Evolutionary conservation across 2,797 vertebrate species (phyloP), one percentile per base, ranked within the genome.

Genomic region (Chromobotia macracanthus): DNA sequence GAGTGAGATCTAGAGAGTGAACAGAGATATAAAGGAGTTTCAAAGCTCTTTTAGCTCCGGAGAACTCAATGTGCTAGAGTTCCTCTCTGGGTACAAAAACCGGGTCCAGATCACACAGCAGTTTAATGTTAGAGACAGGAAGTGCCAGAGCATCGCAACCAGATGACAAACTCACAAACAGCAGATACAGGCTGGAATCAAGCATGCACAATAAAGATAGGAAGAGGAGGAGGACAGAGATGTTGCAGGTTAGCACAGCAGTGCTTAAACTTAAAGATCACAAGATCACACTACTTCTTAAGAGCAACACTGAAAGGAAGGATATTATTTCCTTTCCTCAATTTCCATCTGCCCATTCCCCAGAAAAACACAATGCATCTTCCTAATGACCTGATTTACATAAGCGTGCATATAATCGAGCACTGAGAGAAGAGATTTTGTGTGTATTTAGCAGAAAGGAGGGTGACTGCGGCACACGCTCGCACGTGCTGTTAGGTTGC

Each of bases 321-420:
- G 53, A 48, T 48, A 77, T 78, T 25, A 38, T 25, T 65, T 78
- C 31, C 41, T 53, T 46, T 25, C 68, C 25, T 53, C 82, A 66
- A 70, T 67, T 66, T 67, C 72, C 72, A 28, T 76, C 79, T 75
- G 28, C 51, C 50, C 23, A 41, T 55, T 28, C 41, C 13, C 16
- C 21, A 77, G 82, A 85, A 86, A 83, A 88, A 83, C 81, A 79
- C 53, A 75, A 78, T 77, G 81, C 83, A 85, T 87, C 80, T 87
- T 84, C 86, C 84, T 90, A 92, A 92, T 91, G 86, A 90, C 82
- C 83, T 87, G 46, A 91, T 93, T 91, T 92, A 86, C 89, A 93
- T 92, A 89, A 89, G 88, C 87, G 88, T 80, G 84, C 87, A 87
- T 78, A 83, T 66, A 85, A 88, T 84, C 80, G 67, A 61, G 19